phyloP scores from a whole-genome alignment of 2,797 vertebrate genomes.

The Streptopelia turtur region DNA sequence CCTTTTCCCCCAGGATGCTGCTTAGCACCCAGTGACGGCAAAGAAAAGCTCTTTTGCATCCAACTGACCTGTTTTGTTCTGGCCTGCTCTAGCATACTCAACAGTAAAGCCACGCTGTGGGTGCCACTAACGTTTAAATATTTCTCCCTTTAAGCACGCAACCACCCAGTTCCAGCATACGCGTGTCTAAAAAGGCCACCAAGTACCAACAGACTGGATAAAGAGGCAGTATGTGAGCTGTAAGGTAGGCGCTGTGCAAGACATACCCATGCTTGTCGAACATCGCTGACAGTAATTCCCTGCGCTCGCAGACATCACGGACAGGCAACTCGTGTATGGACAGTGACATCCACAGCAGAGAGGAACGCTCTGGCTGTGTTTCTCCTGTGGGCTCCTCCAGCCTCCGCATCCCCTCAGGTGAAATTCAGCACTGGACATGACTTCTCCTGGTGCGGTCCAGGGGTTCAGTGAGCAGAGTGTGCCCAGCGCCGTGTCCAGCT shows the following conservation, averaged over 20 bases:
- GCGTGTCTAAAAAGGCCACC: background rate
- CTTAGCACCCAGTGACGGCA: background rate
- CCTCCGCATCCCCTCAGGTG: background rate
- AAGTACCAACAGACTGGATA: accelerated
- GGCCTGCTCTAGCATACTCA: accelerated
- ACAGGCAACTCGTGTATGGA: background rate
- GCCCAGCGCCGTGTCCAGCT: background rate
- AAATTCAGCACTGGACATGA: background rate
- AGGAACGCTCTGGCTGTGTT: background rate
- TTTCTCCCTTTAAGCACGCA: background rate
- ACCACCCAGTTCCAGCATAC: background rate
- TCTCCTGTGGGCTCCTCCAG: background rate
- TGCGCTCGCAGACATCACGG: background rate
- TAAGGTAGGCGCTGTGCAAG: background rate
- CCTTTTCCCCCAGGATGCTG: background rate
- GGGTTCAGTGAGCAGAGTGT: background rate
- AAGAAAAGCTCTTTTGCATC: background rate
- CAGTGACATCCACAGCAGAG: background rate
- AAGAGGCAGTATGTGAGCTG: background rate
- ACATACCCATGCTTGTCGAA: background rate
- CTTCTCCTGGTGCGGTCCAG: background rate
- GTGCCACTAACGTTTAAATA: background rate
- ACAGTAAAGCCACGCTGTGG: accelerated
- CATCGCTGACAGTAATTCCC: background rate
- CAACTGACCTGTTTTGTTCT: background rate